These are phyloP conservation scores for Melopsittacus undulatus DNA, from an alignment of 2,797 vertebrate genomes.

Conservation along the genomic window DNA sequence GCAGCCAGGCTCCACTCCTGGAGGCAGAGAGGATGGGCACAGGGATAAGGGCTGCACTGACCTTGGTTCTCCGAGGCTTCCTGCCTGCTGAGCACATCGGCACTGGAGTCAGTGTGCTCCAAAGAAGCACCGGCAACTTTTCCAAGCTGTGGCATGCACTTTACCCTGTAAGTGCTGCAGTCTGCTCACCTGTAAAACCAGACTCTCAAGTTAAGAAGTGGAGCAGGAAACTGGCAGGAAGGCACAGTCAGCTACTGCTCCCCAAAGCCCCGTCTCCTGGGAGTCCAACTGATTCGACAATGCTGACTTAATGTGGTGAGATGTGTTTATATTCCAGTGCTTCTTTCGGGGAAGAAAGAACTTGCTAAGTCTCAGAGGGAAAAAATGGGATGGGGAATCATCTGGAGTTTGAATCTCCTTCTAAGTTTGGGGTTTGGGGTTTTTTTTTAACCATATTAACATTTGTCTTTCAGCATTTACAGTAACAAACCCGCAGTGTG, in stretches of 20 bases:
- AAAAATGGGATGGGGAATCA: not conserved
- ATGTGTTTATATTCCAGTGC: not conserved
- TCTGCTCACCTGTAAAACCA: not conserved
- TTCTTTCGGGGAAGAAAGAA: not conserved
- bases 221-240: not conserved
- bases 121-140: not conserved
- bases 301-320: not conserved
- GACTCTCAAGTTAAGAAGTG: not conserved
- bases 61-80: not conserved
- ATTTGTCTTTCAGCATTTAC: not conserved
- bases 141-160: not conserved
- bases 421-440: not conserved
- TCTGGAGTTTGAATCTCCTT: not conserved
- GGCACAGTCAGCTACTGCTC: not conserved
- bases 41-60: not conserved
- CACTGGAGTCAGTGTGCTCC: not conserved
- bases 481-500: not conserved
- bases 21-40: accelerated
- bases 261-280: not conserved
- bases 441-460: not conserved
- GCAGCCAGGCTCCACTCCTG: not conserved
- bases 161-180: not conserved
- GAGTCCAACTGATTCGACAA: not conserved
- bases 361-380: not conserved
- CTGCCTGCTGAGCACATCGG: not conserved